A percentile compares a stretch with the other conserved stretches of the same genome.
phyloP scores from a whole-genome alignment of 2,797 vertebrate genomes.

The Chromis chromis region DNA sequence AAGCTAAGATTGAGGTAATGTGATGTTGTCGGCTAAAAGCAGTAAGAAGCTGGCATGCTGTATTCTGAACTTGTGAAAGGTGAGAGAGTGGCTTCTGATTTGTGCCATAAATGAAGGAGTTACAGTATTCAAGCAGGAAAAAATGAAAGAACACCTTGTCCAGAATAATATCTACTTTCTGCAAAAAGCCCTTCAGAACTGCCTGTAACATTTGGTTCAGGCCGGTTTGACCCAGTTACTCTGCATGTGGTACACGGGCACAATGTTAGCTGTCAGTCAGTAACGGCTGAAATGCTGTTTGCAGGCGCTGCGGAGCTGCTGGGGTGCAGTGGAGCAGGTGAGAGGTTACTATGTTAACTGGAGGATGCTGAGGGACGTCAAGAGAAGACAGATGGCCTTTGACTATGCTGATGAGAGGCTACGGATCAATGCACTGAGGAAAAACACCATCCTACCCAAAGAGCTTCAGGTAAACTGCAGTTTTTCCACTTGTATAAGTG shows the following conservation, averaged over 20 bases:
- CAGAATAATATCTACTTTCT: too few species aligned
- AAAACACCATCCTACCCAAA: slow-evolving; percentile 94
- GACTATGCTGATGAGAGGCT: slow-evolving; percentile 92
- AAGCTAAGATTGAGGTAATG: too few species aligned
- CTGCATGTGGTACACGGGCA: neutral
- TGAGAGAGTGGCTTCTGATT: too few species aligned
- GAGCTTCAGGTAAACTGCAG: slow-evolving; percentile 88
- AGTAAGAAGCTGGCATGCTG: too few species aligned
- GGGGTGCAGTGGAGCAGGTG: slow-evolving; percentile 79
- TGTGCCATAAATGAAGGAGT: too few species aligned
- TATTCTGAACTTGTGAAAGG: too few species aligned
- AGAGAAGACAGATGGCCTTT: slow-evolving; percentile 91
- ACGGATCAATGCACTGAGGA: slow-evolving; percentile 93
- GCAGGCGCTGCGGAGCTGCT: slow-evolving; percentile 79
- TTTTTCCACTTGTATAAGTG: neutral
- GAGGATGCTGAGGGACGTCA: slow-evolving; percentile 95
- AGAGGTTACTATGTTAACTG: slow-evolving; percentile 93
- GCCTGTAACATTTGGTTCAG: neutral
- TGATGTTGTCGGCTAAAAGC: too few species aligned
- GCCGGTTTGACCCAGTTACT: too few species aligned
- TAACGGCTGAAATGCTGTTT: slow-evolving; percentile 27
- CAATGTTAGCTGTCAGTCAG: neutral
- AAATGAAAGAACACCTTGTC: too few species aligned
- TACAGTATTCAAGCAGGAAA: too few species aligned
- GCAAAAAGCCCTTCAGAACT: too few species aligned